Conservation (phyloP, 1,140 invertebrate species). For the Ditylenchus dipsaci region DNA sequence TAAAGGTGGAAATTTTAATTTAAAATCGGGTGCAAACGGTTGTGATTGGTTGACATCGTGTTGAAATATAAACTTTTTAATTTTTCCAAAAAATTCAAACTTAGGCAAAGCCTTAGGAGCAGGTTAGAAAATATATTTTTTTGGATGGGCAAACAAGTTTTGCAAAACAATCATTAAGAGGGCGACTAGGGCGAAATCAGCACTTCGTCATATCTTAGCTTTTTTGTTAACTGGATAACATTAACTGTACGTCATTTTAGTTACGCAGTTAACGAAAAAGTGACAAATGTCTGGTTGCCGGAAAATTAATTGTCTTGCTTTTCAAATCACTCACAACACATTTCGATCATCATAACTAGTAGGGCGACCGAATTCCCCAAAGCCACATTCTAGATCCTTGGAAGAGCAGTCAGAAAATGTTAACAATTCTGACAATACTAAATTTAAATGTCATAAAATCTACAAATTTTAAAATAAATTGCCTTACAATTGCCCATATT, state of each 20-base stretch:
- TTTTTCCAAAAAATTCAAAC: neutral
- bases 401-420: constrained; percentile 37
- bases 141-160: too few species aligned
- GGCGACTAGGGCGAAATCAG: too few species aligned
- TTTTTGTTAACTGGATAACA: too few species aligned
- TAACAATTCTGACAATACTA: constrained; percentile 36
- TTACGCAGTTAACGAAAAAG: too few species aligned
- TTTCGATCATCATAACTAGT: constrained; percentile 12
- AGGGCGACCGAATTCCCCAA: constrained; percentile 32
- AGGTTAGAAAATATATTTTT: too few species aligned
- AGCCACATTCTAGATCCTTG: constrained; percentile 17
- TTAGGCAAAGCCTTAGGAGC: too few species aligned
- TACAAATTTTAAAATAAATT: neutral
- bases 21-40: neutral
- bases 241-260: too few species aligned
- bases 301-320: too few species aligned
- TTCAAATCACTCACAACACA: constrained; percentile 25
- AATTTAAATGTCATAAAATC: constrained; percentile 11
- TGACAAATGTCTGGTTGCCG: too few species aligned
- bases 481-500: constrained; percentile 29
- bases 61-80: neutral
- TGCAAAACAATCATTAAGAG: too few species aligned
- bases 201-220: too few species aligned
- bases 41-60: neutral
- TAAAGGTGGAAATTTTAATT: constrained; percentile 11